Evolutionary conservation across 2,113 vertebrate genomes (phyloP).

Genomic region (Eleginops maclovinus): DNA sequence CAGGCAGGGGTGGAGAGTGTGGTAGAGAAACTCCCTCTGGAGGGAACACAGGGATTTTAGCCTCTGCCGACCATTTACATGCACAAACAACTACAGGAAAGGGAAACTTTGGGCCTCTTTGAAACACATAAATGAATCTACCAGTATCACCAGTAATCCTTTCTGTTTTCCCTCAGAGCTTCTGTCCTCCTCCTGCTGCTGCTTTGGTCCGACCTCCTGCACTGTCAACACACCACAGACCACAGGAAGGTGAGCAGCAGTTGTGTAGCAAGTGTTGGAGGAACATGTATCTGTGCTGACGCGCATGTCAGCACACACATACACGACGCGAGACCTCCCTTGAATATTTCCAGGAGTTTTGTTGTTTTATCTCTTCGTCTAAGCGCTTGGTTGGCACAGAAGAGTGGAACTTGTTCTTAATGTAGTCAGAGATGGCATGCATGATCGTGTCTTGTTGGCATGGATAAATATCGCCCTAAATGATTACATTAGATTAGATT

Average conservation of each 20-base stretch:
- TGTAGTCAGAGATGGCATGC: conserved; percentile 17
- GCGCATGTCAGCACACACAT: conserved; percentile 19
- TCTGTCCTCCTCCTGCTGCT: conserved; percentile 75
- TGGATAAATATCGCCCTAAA: background rate
- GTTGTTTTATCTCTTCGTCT: conserved; percentile 17
- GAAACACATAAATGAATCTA: too few relatives aligned
- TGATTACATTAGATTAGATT: too few relatives aligned
- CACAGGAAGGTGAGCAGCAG: conserved; percentile 90
- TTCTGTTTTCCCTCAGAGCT: conserved; percentile 58
- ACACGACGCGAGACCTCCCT: conserved; percentile 11
- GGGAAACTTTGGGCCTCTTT: too few relatives aligned
- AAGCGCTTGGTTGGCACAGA: conserved; percentile 25
- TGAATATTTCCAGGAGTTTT: conserved; percentile 5
- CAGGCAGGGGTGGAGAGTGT: too few relatives aligned
- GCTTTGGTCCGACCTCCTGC: conserved; percentile 82
- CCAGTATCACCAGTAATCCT: background rate
- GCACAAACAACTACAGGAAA: too few relatives aligned
- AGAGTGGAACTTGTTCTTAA: background rate
- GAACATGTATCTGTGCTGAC: background rate
- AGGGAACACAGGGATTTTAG: too few relatives aligned
- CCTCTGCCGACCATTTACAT: too few relatives aligned
- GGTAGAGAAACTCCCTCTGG: too few relatives aligned
- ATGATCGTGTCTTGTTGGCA: conserved; percentile 26
- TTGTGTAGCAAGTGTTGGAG: background rate
- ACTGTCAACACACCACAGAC: conserved; percentile 85